Evolutionary conservation across 2,113 vertebrate species (phyloP).

Genomic region (Hiodon alosoides): DNA sequence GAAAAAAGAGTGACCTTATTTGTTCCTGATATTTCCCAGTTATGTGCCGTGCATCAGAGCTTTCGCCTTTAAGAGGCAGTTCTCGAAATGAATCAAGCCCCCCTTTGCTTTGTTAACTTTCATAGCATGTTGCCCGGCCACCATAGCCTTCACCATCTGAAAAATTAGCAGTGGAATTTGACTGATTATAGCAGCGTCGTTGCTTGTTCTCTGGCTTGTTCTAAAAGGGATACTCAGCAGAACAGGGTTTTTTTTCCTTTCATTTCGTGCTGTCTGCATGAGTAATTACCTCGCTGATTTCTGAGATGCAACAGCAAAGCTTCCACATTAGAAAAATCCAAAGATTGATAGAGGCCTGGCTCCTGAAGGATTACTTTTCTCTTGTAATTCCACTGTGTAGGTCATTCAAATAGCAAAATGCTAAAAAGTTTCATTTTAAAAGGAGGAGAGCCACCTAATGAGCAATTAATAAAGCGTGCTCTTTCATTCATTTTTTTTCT

Average conservation of each 20-base stretch:
- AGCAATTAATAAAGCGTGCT: constrained; percentile 21
- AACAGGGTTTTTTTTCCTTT: constrained; percentile 81
- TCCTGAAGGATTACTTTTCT: constrained; percentile 74
- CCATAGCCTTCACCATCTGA: constrained; percentile 80
- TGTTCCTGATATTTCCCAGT: constrained; percentile 14
- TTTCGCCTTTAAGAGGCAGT: constrained; percentile 51
- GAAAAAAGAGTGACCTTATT: constrained; percentile 29
- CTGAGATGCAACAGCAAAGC: constrained; percentile 87
- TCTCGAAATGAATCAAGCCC: constrained; percentile 52
- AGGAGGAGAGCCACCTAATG: constrained; percentile 39
- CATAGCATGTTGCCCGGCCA: constrained; percentile 65
- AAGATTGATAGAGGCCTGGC: constrained; percentile 84
- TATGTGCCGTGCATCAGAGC: constrained; percentile 10
- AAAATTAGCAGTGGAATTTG: constrained; percentile 86
- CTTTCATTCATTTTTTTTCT: neutral
- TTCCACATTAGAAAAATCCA: constrained; percentile 79
- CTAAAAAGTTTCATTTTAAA: constrained; percentile 67
- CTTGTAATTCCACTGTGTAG: constrained; percentile 79
- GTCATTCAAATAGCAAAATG: constrained; percentile 77
- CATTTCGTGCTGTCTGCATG: constrained; percentile 90
- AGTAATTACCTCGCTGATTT: constrained; percentile 96
- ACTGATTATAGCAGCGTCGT: constrained; percentile 85
- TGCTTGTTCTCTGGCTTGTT: constrained; percentile 75
- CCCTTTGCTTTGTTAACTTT: constrained; percentile 74
- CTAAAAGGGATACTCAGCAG: constrained; percentile 95